Conservation (phyloP, 2,113 vertebrate species). For the Symphodus melops region DNA sequence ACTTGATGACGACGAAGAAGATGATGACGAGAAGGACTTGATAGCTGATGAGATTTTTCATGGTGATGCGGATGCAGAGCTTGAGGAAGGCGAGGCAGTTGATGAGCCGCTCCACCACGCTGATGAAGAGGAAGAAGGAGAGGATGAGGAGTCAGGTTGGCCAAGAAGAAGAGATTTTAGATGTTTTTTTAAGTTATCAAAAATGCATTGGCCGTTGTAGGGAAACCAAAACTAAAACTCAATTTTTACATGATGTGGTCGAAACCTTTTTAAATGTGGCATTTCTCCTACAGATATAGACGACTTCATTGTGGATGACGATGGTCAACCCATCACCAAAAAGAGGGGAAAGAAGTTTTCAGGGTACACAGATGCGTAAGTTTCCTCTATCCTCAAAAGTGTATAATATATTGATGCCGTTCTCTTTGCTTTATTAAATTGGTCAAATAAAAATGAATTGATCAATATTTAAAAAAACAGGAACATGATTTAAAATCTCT, state of each 20-base stretch:
- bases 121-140: constrained; percentile 94
- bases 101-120: constrained; percentile 84
- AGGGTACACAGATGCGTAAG: constrained; percentile 98
- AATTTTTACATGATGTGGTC: not conserved
- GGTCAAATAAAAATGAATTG: not conserved
- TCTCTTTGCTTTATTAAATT: no score
- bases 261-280: not conserved
- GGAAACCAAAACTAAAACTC: not conserved
- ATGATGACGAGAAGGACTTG: constrained; percentile 93
- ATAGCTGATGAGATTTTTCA: constrained; percentile 98
- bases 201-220: not conserved
- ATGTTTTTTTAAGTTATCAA: not conserved
- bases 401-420: no score
- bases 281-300: constrained; percentile 88
- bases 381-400: no score
- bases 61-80: constrained; percentile 91
- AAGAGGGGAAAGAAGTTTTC: constrained; percentile 96
- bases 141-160: constrained; percentile 93
- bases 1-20: constrained; percentile 96
- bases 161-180: not conserved
- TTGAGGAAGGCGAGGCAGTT: constrained; percentile 91
- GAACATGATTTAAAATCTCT: not conserved
- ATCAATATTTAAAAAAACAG: not conserved
- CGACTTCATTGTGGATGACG: constrained; percentile 98
- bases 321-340: constrained; percentile 96